A percentile compares a stretch with the other conserved stretches of the same genome.
Conservation (phyloP, 2,113 vertebrate species). For the Ochotona curzoniae region DNA sequence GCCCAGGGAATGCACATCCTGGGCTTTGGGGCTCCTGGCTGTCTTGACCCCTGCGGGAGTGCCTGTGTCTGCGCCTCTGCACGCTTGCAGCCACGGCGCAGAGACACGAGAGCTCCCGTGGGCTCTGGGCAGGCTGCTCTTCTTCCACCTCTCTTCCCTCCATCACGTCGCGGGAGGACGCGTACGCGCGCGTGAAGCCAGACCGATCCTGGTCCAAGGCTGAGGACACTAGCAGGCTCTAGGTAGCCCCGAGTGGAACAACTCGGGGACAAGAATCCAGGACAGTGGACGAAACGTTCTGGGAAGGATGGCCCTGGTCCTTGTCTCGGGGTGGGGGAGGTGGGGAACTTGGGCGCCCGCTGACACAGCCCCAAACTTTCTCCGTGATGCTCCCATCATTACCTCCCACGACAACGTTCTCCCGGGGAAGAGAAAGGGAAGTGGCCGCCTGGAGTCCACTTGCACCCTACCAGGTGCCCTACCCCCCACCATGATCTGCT, state of each 20-base stretch:
- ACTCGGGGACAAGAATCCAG: neutral
- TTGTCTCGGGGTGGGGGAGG: neutral
- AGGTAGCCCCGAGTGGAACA: neutral
- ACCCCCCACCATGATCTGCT: neutral
- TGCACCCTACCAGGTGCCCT: neutral
- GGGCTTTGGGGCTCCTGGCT: neutral
- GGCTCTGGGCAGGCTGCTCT: neutral
- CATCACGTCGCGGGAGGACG: too few species aligned
- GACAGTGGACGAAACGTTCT: neutral
- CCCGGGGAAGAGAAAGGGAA: neutral
- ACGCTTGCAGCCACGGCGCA: rapidly evolving
- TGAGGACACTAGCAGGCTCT: neutral
- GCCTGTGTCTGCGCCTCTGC: neutral
- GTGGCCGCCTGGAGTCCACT: neutral
- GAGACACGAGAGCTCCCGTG: too few species aligned
- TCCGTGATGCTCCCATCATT: neutral
- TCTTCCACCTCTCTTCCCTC: neutral
- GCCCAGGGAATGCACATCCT: neutral
- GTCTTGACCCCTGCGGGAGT: neutral
- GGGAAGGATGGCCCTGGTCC: neutral
- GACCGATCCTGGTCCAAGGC: too few species aligned
- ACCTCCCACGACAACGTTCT: neutral
- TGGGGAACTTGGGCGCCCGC: neutral
- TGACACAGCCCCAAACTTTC: conserved; percentile 65
- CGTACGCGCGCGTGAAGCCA: rapidly evolving